phyloP scores from a whole-genome alignment of 1,140 invertebrate genomes.

The Teleopsis dalmanni region DNA sequence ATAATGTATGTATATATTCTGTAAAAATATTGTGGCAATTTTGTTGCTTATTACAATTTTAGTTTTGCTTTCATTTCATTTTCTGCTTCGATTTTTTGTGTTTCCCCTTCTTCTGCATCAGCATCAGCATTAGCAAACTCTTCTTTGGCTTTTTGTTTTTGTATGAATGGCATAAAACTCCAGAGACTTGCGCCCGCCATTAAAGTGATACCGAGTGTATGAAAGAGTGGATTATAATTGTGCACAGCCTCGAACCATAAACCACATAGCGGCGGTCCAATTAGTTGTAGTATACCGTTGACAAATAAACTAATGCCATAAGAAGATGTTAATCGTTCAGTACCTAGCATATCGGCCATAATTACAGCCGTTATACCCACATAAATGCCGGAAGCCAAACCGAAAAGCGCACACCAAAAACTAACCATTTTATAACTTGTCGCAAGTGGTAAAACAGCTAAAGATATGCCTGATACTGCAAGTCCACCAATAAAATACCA shows the following conservation, averaged over 20 bases:
- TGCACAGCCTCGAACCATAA: constrained; percentile 55
- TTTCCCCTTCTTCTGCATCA: too few relatives aligned
- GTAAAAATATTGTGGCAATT: too few relatives aligned
- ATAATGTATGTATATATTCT: too few relatives aligned
- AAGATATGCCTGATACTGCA: constrained; percentile 63
- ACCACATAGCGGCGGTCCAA: constrained; percentile 73
- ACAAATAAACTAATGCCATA: constrained; percentile 79
- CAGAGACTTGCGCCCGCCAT: constrained; percentile 65
- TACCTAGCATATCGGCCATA: constrained; percentile 76
- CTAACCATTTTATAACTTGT: constrained; percentile 52
- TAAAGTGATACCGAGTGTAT: constrained; percentile 62
- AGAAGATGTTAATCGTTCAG: constrained; percentile 71
- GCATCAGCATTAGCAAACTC: constrained; percentile 17
- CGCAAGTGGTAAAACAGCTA: constrained; percentile 61
- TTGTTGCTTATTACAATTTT: too few relatives aligned
- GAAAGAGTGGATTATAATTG: constrained; percentile 63
- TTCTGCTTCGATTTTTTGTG: too few relatives aligned
- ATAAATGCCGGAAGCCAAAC: constrained; percentile 75
- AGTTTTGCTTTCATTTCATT: too few relatives aligned
- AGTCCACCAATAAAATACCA: constrained; percentile 74
- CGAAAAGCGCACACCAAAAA: constrained; percentile 65
- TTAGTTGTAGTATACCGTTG: constrained; percentile 69
- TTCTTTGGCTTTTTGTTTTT: constrained; percentile 30
- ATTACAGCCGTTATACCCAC: constrained; percentile 77
- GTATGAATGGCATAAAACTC: constrained; percentile 63